Conservation (phyloP, 2,888 invertebrate species). For the Conomelus anceps region DNA sequence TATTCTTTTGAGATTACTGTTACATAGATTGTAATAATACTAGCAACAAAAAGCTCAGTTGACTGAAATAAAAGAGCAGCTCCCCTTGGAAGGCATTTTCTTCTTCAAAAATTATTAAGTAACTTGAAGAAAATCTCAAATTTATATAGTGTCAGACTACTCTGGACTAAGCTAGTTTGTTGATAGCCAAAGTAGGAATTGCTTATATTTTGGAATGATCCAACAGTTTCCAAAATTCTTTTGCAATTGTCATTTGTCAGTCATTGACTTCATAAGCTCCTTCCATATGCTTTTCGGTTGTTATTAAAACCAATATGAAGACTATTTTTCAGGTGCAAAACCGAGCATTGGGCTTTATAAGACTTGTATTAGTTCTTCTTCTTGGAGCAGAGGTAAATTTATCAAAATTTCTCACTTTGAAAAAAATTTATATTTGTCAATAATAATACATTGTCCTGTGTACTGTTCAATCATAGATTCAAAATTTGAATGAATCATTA, state of each 20-base stretch:
- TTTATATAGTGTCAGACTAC: neutral
- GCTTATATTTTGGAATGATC: neutral
- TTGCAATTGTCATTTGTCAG: neutral
- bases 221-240: neutral
- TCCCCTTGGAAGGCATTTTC: neutral
- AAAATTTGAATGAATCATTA: too few relatives aligned
- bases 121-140: neutral
- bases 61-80: neutral
- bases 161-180: neutral
- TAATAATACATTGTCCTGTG: too few relatives aligned
- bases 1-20: too few relatives aligned
- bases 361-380: neutral
- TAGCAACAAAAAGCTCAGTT: neutral
- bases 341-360: neutral
- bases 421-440: too few relatives aligned
- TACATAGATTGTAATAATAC: too few relatives aligned
- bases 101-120: neutral
- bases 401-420: too few relatives aligned
- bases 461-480: too few relatives aligned
- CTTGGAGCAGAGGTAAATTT: neutral
- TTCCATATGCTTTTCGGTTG: neutral
- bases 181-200: neutral
- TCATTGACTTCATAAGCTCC: neutral
- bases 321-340: neutral
- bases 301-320: neutral